Evolutionary conservation across 2,797 vertebrate species (phyloP), one percentile per base, ranked within the genome.

Genomic region (Poeciliopsis paucimaculata): DNA sequence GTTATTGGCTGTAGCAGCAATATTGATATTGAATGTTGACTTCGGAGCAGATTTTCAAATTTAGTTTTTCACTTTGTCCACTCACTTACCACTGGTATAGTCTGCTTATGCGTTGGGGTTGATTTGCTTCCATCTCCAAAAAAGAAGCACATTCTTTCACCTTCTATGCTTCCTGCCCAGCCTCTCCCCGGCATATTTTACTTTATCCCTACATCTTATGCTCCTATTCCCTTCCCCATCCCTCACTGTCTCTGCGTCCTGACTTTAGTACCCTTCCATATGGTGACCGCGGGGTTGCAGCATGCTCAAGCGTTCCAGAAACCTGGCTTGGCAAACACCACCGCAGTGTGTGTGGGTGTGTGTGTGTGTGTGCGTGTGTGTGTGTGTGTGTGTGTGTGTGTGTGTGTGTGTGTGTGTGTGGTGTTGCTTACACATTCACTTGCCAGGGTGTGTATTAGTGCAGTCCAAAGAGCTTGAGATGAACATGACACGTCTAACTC

Each of bases 281-380:
- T 96, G 95, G 95, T 82, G 87, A 92, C 93, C 93, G 94, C 95
- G 95, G 96, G 73, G 95, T 84, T 81, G 57, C 94, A 91, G 88
- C 86, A 94, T 94, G 94, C 93, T 92, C 90, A 6, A 9, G 87
- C 92, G 10, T 90, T 57, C 80, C 84, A 76, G 89, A 90, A 92
- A 89, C 93, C 92, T 93, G 92, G 94, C 91, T 89, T 72, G 88
- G 78, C 87, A 83, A 84, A 82, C 85, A 74, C 86, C 53, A 36
- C 77, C 82, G 78, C 41, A 5, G 41, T 80, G 72, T 84, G 81
- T 83, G 79, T 62, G 36, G 64, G 74, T 8, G 28, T 8, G 57
- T 34, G 60, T 34, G 57, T 34, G 60, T 9, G 45, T 79, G 73
- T 83, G 74, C 12, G n/a, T 57, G 53, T 57, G 55, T 57, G 53